Evolutionary conservation across 1,140 invertebrate species (phyloP).

Genomic region (Magallana ariakensis): DNA sequence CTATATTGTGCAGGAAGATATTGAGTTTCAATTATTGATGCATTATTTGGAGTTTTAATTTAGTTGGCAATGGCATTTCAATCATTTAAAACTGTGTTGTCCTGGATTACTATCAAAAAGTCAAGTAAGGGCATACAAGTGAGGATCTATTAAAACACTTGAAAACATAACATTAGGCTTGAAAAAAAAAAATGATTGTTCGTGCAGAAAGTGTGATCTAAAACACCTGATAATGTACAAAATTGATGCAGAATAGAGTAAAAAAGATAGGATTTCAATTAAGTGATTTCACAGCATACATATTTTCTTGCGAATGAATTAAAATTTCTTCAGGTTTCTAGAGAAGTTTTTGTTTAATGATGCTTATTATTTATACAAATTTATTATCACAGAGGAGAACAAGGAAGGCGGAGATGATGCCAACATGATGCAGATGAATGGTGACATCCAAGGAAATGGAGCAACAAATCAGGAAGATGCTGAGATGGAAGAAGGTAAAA

Average conservation of each 20-base stretch:
- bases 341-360: no score
- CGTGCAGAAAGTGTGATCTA: no score
- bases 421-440: conserved; percentile 79
- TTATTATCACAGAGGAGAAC: conserved; percentile 66
- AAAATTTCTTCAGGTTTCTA: no score
- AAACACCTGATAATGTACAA: no score
- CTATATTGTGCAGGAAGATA: neutral
- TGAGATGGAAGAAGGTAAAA: conserved; percentile 84
- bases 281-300: no score
- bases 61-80: neutral
- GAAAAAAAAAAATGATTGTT: no score
- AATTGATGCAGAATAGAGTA: no score
- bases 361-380: neutral
- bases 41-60: no score
- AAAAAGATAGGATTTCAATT: no score
- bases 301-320: no score
- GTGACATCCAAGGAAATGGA: conserved; percentile 81
- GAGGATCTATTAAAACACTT: no score
- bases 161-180: no score
- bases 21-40: neutral
- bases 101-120: neutral
- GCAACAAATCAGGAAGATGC: conserved; percentile 82
- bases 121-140: neutral
- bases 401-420: conserved; percentile 78
- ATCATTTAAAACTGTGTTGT: conserved; percentile 11